Conservation (phyloP, 2,888 invertebrate genomes). For the Gari tellinella region DNA sequence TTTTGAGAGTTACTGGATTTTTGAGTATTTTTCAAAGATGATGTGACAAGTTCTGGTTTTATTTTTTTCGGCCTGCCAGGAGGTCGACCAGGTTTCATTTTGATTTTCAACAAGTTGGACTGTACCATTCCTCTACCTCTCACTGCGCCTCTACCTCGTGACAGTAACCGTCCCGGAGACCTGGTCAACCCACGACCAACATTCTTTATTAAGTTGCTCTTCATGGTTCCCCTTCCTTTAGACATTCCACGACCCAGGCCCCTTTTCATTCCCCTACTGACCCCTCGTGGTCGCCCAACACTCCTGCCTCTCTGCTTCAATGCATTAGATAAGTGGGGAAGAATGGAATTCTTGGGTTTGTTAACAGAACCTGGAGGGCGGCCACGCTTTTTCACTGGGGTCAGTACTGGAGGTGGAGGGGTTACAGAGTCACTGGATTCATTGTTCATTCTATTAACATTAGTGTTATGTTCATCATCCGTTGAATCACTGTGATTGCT, state of each 20-base stretch:
- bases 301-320: conserved; percentile 39
- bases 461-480: conserved; percentile 40
- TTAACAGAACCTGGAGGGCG: conserved; percentile 49
- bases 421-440: conserved; percentile 59
- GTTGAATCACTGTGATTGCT: conserved; percentile 31
- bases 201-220: conserved; percentile 36
- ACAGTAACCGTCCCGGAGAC: conserved; percentile 56
- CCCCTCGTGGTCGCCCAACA: conserved; percentile 33
- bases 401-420: conserved; percentile 56
- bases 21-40: conserved; percentile 44
- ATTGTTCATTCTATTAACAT: conserved; percentile 37
- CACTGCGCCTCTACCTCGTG: conserved; percentile 53
- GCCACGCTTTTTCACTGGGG: conserved; percentile 46
- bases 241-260: conserved; percentile 47
- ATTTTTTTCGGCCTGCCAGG: conserved; percentile 50
- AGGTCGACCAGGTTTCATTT: conserved; percentile 46
- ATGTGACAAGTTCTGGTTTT: conserved; percentile 9
- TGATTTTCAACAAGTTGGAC: conserved; percentile 46
- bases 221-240: conserved; percentile 30
- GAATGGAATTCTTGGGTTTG: conserved; percentile 38
- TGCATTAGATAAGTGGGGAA: conserved; percentile 49
- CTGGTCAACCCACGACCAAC: conserved; percentile 45
- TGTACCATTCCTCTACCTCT: conserved; percentile 52
- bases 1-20: conserved; percentile 51
- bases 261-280: conserved; percentile 39